A percentile compares a stretch with the other conserved stretches of the same genome.
Evolutionary conservation across 2,888 invertebrate species (phyloP).

Genomic region (Xestia c-nigrum): DNA sequence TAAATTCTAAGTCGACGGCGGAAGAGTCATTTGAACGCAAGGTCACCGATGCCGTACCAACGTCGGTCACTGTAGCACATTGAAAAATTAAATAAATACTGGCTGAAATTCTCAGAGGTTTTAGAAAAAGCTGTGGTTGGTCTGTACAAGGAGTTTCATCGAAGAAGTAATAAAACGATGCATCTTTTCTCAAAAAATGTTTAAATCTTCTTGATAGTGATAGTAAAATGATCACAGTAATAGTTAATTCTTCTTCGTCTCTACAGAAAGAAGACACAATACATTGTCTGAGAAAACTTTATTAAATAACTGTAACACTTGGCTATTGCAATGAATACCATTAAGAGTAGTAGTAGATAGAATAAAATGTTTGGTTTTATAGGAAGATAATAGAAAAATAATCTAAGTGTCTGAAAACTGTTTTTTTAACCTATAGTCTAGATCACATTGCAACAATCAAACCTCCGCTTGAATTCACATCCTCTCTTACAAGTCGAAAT

Average conservation of each 20-base stretch:
- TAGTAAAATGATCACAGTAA: background rate
- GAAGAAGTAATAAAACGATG: background rate
- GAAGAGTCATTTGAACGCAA: slow-evolving; percentile 75
- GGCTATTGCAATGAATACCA: background rate
- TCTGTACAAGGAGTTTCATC: background rate
- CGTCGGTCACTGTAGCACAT: slow-evolving; percentile 86
- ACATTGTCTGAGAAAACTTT: background rate
- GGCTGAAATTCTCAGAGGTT: slow-evolving; percentile 44
- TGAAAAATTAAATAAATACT: slow-evolving; percentile 66
- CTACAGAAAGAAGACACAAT: background rate
- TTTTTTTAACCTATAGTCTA: background rate
- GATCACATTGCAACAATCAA: background rate
- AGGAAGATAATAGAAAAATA: background rate
- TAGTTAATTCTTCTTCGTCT: background rate
- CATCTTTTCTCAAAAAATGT: background rate
- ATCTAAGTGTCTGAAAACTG: too few species aligned
- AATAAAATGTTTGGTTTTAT: background rate
- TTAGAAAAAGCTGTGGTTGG: background rate
- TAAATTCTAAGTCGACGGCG: slow-evolving; percentile 71
- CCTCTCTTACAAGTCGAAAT: background rate
- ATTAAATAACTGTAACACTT: background rate
- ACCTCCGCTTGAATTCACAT: background rate
- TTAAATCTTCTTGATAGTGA: background rate
- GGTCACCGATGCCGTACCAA: slow-evolving; percentile 83
- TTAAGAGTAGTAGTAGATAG: background rate